Evolutionary conservation across 2,888 invertebrate genomes (phyloP), one percentile per base, ranked within the genome.

Genomic region (Cheilosia scutellata): DNA sequence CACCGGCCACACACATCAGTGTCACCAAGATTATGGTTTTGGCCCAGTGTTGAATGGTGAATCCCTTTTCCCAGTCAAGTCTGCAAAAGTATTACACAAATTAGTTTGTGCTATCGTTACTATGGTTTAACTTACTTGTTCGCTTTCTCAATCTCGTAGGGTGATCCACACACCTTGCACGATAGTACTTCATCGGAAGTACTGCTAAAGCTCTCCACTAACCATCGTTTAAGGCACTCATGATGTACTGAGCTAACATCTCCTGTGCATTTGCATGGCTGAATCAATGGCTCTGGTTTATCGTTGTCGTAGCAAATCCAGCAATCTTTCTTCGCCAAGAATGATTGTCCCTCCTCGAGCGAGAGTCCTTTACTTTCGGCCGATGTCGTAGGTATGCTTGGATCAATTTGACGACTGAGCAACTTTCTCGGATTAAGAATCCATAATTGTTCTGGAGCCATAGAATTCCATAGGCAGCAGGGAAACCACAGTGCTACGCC

Each of bases 401-500:
- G 92, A 88, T 94, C 94, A 90, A 94, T 94, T 93, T 95, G 94
- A 88, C 94, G 93, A 77, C 96, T 95, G 62, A 98, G 94, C 90
- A 98, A 94, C 90, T 96, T 96, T 89, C 97, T 95, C 47, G 98
- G 98, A 94, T 98, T 98, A 88, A 98, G 93, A 89, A 98, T 96
- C 98, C 98, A 98, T 87, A 98, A 93, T 92, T 97, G 96, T 92
- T 97, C 97, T 62, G 98, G 98, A 92, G 96, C 96, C 95, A 97
- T 97, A 88, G 97, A 98, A 93, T 98, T 98, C 98, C 98, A 98
- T 88, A 98, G 94, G 68, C 98, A 98, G 92, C 98, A 98, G 40
- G 98, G 98, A 93, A 98, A 98, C 98, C 98, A 98, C 90, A 98
- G 93, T 89, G 97, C 97, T 79, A 98, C 97, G 7, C 98, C 98